These are phyloP conservation scores for Bicyclus anynana DNA, from an alignment of 1,140 invertebrate genomes.

Conservation along the genomic window DNA sequence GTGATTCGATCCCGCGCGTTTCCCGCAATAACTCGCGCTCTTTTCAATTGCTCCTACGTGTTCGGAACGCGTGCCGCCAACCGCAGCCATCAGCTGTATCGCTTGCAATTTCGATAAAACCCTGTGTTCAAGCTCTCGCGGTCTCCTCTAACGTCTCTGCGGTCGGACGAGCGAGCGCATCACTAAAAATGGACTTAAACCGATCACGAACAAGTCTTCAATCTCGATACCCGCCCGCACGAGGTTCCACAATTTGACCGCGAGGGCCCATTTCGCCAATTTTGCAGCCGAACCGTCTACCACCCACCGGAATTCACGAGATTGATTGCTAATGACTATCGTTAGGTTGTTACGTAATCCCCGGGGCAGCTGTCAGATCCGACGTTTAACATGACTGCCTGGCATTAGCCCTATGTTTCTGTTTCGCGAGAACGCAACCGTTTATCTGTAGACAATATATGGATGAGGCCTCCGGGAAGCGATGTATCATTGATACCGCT, in stretches of 20 bases:
- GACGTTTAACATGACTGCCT: conserved; percentile 50
- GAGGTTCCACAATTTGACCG: conserved; percentile 37
- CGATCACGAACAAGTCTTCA: conserved; percentile 36
- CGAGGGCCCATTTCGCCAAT: conserved; percentile 47
- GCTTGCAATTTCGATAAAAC: conserved; percentile 58
- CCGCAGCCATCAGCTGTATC: conserved; percentile 43
- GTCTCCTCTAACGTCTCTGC: conserved; percentile 31
- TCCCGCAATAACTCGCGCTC: conserved; percentile 55
- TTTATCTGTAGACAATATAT: conserved; percentile 51
- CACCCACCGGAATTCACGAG: conserved; percentile 48
- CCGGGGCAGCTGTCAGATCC: conserved; percentile 41
- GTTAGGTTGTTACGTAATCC: conserved; percentile 52
- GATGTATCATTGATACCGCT: conserved; percentile 51
- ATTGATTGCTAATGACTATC: conserved; percentile 70
- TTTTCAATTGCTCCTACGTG: conserved; percentile 66
- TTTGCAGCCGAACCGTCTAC: conserved; percentile 36
- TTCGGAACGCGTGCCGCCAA: conserved; percentile 53
- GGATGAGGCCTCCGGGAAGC: conserved; percentile 39
- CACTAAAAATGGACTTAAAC: conserved; percentile 19
- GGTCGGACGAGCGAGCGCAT: conserved; percentile 23
- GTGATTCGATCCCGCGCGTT: conserved; percentile 45
- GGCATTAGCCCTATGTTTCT: conserved; percentile 53
- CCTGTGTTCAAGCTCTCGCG: conserved; percentile 48
- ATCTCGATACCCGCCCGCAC: conserved; percentile 23
- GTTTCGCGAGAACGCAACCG: conserved; percentile 34